phyloP scores from a whole-genome alignment of 1,140 invertebrate genomes.

The Caenorhabditis inopinata region DNA sequence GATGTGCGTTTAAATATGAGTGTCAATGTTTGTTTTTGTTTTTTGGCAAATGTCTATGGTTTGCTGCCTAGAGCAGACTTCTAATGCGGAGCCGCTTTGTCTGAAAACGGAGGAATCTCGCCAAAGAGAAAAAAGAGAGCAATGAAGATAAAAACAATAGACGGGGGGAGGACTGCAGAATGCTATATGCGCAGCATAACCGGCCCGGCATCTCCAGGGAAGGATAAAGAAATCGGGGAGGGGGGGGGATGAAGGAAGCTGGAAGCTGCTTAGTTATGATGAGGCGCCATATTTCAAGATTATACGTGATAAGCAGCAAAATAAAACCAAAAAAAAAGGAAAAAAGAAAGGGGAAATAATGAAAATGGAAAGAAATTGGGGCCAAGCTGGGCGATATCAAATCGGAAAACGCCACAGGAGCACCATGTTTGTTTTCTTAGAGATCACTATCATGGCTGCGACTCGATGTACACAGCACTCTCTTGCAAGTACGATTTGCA shows the following conservation, averaged over 20 bases:
- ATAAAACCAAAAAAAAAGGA: background rate
- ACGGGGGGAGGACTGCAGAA: conserved; percentile 17
- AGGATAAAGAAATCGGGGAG: background rate
- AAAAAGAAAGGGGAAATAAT: background rate
- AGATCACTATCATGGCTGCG: conserved; percentile 16
- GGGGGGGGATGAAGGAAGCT: background rate
- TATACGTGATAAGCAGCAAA: background rate
- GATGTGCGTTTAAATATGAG: background rate
- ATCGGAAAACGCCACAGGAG: conserved; percentile 21
- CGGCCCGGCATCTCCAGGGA: conserved; percentile 9
- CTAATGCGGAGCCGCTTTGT: conserved; percentile 25
- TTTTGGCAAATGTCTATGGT: background rate
- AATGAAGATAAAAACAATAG: conserved; percentile 28
- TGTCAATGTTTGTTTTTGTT: background rate
- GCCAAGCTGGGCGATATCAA: background rate
- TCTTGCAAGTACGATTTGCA: conserved; percentile 23
- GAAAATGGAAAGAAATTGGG: conserved; percentile 6
- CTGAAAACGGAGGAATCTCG: conserved; percentile 23
- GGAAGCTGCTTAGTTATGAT: background rate
- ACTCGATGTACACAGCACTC: background rate
- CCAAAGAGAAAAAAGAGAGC: background rate
- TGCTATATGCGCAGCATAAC: conserved; percentile 24
- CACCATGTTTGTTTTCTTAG: conserved; percentile 24
- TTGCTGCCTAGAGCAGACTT: conserved; percentile 33
- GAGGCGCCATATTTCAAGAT: background rate